Evolutionary conservation across 2,888 invertebrate species (phyloP).

Genomic region (Eilema depressum): DNA sequence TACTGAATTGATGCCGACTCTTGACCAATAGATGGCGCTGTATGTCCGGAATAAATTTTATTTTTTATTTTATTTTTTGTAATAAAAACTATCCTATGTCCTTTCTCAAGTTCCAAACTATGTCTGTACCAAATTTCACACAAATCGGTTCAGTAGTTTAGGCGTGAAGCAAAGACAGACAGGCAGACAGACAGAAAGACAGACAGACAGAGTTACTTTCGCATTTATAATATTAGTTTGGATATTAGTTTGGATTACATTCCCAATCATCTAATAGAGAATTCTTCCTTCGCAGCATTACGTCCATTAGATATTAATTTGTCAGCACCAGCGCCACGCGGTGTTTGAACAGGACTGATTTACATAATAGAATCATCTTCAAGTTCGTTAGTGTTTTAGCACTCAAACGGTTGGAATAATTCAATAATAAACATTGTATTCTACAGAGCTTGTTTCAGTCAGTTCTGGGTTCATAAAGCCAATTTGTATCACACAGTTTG

Average conservation of each 20-base stretch:
- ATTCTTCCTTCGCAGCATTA: conserved; percentile 17
- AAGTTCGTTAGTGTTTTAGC: conserved; percentile 50
- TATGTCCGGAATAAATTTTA: no score
- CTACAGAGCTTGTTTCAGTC: not conserved
- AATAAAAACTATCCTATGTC: no score
- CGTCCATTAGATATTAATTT: conserved; percentile 21
- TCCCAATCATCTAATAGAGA: not conserved
- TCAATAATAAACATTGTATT: conserved; percentile 29
- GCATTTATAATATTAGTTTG: no score
- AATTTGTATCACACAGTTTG: conserved; percentile 8
- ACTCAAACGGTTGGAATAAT: conserved; percentile 43
- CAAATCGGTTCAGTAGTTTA: no score
- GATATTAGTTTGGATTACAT: not conserved
- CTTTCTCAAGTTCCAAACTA: no score
- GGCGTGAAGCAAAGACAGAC: no score
- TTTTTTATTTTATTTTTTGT: no score
- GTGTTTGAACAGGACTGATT: conserved; percentile 41
- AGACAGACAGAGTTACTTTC: no score
- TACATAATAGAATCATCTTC: conserved; percentile 54
- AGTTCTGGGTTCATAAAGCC: conserved; percentile 1
- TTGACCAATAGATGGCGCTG: no score
- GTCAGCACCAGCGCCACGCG: conserved; percentile 10
- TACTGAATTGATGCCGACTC: no score
- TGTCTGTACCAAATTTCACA: no score
- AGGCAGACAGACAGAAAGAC: no score